These are phyloP conservation scores for Drosophila stalkeri DNA, from an alignment of 2,888 invertebrate genomes.

Conservation along the genomic window DNA sequence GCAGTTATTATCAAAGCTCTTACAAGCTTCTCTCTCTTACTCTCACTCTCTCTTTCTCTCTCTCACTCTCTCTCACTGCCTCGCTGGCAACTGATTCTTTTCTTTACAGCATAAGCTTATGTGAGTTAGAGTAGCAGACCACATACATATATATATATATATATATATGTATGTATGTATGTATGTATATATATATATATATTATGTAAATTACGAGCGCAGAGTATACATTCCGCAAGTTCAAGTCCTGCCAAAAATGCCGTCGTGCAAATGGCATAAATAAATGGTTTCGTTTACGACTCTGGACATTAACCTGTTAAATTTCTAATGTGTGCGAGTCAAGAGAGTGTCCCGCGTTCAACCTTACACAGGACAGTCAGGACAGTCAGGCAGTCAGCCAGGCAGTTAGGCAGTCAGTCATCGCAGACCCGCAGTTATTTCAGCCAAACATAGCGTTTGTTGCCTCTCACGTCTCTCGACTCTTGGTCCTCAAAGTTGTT, in stretches of 20 bases:
- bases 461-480: background rate
- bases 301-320: constrained; percentile 81
- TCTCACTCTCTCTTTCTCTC: background rate
- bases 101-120: constrained; percentile 42
- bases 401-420: constrained; percentile 27
- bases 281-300: constrained; percentile 82
- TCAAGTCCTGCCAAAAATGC: constrained; percentile 57
- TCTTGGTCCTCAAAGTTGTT: constrained; percentile 35
- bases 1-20: constrained; percentile 72
- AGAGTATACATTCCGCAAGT: constrained; percentile 32
- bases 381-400: constrained; percentile 3
- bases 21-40: constrained; percentile 46
- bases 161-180: constrained; percentile 58
- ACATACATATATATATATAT: constrained; percentile 40
- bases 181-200: constrained; percentile 69
- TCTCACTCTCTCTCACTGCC: background rate
- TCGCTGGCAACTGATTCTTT: constrained; percentile 55
- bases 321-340: constrained; percentile 76
- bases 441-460: constrained; percentile 43
- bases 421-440: constrained; percentile 50
- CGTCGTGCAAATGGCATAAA: constrained; percentile 71
- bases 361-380: background rate
- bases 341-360: constrained; percentile 46
- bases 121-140: background rate
- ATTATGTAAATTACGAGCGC: constrained; percentile 73